These are phyloP conservation scores for Celastrina argiolus DNA, from an alignment of 2,888 invertebrate genomes.

Conservation along the genomic window DNA sequence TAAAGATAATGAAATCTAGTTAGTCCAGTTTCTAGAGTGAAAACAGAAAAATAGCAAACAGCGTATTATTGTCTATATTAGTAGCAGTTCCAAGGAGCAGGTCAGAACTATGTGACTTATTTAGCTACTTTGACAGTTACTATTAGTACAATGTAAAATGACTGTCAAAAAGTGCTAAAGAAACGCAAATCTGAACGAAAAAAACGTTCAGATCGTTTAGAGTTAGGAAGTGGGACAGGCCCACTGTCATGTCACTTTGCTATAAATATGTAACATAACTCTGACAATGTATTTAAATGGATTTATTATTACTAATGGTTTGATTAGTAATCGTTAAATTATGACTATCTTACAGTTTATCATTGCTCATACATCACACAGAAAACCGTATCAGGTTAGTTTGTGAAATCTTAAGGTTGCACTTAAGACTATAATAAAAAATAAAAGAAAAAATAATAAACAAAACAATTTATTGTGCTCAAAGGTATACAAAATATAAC, in stretches of 20 bases:
- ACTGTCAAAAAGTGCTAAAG: background rate
- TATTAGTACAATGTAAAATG: background rate
- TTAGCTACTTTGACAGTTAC: background rate
- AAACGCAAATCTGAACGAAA: too few species aligned
- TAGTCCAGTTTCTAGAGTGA: slow-evolving; percentile 24
- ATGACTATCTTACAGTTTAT: background rate
- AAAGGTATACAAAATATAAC: slow-evolving; percentile 69
- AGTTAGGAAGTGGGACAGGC: too few species aligned
- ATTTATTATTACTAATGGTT: background rate
- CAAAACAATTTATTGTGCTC: slow-evolving; percentile 74
- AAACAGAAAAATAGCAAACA: slow-evolving; percentile 18
- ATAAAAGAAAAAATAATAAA: slow-evolving; percentile 63
- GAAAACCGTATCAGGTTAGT: slow-evolving; percentile 37
- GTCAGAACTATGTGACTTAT: slow-evolving; percentile 8
- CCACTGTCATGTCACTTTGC: background rate
- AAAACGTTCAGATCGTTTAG: too few species aligned
- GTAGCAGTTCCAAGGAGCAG: background rate
- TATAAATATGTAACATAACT: slow-evolving; percentile 1
- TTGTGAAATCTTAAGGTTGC: slow-evolving; percentile 1
- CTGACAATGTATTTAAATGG: background rate
- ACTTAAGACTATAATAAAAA: slow-evolving; percentile 39
- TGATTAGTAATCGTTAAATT: background rate
- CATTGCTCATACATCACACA: slow-evolving; percentile 67
- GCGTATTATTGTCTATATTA: slow-evolving; percentile 6
- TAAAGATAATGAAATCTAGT: slow-evolving; percentile 35